These are phyloP conservation scores for Meleagris gallopavo DNA, from an alignment of 2,113 vertebrate genomes.

Conservation along the genomic window DNA sequence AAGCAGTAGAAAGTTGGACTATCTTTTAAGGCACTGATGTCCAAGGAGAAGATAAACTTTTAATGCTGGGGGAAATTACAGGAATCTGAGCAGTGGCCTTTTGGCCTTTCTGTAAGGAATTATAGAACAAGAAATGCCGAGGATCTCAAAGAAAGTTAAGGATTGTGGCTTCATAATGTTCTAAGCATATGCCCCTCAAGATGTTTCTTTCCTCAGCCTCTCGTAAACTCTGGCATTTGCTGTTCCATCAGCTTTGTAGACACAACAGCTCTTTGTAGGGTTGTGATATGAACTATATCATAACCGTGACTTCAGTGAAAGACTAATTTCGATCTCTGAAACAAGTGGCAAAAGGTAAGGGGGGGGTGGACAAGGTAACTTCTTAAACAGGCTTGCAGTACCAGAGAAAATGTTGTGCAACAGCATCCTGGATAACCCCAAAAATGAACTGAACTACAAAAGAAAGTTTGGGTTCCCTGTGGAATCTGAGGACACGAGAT, in stretches of 20 bases:
- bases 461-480: constrained; percentile 22
- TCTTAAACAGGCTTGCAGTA: neutral
- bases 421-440: constrained; percentile 3
- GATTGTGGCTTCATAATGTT: neutral
- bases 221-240: neutral
- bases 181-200: neutral
- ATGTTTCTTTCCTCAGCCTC: neutral
- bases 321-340: neutral
- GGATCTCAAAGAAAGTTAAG: neutral
- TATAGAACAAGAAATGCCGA: neutral
- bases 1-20: neutral
- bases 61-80: neutral
- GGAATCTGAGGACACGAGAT: constrained; percentile 3
- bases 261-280: neutral
- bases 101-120: neutral
- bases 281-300: neutral
- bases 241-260: neutral
- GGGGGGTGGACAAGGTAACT: neutral
- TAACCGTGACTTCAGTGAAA: neutral
- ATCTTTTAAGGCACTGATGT: neutral
- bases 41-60: neutral
- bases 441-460: constrained; percentile 26
- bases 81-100: neutral
- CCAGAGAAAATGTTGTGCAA: constrained; percentile 30
- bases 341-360: neutral